Evolutionary conservation across 2,888 invertebrate genomes (phyloP).

Genomic region (Eupithecia exiguata): DNA sequence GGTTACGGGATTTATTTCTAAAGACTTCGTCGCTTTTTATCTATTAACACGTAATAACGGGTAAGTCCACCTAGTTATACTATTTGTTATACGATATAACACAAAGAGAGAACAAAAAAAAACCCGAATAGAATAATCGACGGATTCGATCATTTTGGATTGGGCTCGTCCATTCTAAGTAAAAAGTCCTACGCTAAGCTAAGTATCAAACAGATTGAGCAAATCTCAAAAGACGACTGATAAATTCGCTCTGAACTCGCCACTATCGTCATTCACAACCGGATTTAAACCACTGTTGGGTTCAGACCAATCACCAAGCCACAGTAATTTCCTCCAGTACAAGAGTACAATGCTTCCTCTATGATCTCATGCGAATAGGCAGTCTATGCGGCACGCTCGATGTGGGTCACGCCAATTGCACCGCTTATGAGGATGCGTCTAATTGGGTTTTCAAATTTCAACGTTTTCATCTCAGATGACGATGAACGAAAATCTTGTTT

Average conservation of each 20-base stretch:
- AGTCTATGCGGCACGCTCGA: constrained; percentile 23
- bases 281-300: not conserved
- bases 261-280: not conserved
- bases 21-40: not conserved
- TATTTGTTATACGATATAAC: too few relatives aligned
- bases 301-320: constrained; percentile 2
- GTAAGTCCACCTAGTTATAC: too few relatives aligned
- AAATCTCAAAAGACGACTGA: not conserved
- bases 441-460: constrained; percentile 28
- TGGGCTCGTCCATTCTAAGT: too few relatives aligned
- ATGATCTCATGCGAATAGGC: constrained; percentile 40
- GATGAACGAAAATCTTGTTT: not conserved
- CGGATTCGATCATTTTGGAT: too few relatives aligned
- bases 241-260: not conserved
- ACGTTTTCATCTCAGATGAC: constrained; percentile 24
- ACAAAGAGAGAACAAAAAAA: too few relatives aligned
- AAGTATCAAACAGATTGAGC: not conserved
- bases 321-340: constrained; percentile 3
- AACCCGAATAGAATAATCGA: too few relatives aligned
- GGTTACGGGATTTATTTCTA: too few relatives aligned
- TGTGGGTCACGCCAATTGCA: constrained; percentile 43
- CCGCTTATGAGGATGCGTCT: constrained; percentile 41
- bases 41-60: too few relatives aligned
- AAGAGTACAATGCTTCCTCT: constrained; percentile 35
- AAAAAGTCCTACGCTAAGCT: too few relatives aligned